Evolutionary conservation across 2,888 invertebrate genomes (phyloP).

Genomic region (Acronicta psi): DNA sequence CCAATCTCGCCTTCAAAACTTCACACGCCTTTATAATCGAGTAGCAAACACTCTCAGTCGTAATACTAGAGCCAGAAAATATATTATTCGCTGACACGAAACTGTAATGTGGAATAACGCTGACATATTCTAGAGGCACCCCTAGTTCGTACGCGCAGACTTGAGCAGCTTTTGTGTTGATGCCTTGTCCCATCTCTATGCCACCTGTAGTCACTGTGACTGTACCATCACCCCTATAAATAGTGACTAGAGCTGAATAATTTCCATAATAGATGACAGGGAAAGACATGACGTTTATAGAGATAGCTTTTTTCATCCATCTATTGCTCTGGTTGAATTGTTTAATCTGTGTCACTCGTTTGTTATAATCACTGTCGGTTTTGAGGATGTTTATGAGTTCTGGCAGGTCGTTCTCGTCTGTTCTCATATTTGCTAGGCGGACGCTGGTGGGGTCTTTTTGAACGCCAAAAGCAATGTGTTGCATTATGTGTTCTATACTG

Average conservation of each 20-base stretch:
- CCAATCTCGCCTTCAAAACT: conserved; percentile 87
- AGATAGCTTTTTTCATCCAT: conserved; percentile 93
- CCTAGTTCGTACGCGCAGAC: conserved; percentile 92
- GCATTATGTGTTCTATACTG: conserved; percentile 91
- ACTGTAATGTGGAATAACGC: conserved; percentile 89
- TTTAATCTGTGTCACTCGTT: conserved; percentile 82
- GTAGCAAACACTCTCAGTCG: conserved; percentile 90
- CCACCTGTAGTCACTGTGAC: conserved; percentile 92
- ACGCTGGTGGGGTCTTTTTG: conserved; percentile 90
- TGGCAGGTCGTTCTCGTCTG: conserved; percentile 79
- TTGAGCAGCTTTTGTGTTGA: conserved; percentile 94
- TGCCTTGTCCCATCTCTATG: conserved; percentile 93
- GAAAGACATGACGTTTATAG: conserved; percentile 91
- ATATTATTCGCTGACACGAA: conserved; percentile 90
- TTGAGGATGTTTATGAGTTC: conserved; percentile 88
- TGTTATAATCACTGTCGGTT: conserved; percentile 86
- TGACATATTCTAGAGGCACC: conserved; percentile 90
- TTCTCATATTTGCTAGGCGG: conserved; percentile 87
- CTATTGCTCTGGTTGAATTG: conserved; percentile 91
- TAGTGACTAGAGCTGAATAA: conserved; percentile 89
- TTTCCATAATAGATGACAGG: conserved; percentile 87
- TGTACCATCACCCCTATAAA: conserved; percentile 92
- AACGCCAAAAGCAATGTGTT: conserved; percentile 89
- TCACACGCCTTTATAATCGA: conserved; percentile 90
- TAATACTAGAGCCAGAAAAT: conserved; percentile 91